Evolutionary conservation across 2,888 invertebrate species (phyloP).

Genomic region (Orchesella flavescens): DNA sequence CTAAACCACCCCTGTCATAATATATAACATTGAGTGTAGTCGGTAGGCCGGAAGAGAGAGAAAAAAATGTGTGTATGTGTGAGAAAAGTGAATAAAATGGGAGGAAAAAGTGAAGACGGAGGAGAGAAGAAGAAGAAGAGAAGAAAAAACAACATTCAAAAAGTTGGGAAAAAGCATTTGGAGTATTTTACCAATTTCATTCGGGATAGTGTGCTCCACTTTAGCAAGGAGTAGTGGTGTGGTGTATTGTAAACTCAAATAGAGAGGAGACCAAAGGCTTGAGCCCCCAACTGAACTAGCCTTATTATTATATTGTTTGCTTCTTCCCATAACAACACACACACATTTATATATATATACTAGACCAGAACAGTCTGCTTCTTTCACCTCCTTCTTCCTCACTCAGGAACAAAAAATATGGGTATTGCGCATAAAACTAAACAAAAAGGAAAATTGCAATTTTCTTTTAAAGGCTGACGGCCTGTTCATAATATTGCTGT

Average conservation of each 20-base stretch:
- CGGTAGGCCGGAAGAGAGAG: neutral
- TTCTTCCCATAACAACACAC: too few relatives aligned
- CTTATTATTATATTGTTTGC: slow-evolving; percentile 1
- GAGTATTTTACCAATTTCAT: slow-evolving; percentile 17
- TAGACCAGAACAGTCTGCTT: neutral
- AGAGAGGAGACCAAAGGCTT: neutral
- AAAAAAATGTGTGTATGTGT: neutral
- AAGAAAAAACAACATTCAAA: slow-evolving; percentile 30
- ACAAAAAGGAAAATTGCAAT: slow-evolving; percentile 22
- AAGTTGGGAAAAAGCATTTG: slow-evolving; percentile 35
- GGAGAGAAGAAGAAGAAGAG: neutral
- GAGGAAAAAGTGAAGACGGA: neutral
- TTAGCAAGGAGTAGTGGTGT: neutral
- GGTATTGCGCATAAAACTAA: neutral
- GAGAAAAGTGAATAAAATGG: slow-evolving; percentile 45
- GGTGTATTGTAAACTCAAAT: neutral
- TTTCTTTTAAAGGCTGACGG: slow-evolving; percentile 16
- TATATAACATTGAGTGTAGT: too few relatives aligned
- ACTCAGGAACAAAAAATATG: neutral
- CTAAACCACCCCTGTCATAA: too few relatives aligned
- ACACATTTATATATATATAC: too few relatives aligned
- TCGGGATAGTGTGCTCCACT: neutral
- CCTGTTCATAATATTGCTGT: neutral
- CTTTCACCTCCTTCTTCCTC: neutral
- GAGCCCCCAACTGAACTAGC: neutral